Evolutionary conservation across 2,797 vertebrate species (phyloP).

Genomic region (Cyclopterus lumpus): DNA sequence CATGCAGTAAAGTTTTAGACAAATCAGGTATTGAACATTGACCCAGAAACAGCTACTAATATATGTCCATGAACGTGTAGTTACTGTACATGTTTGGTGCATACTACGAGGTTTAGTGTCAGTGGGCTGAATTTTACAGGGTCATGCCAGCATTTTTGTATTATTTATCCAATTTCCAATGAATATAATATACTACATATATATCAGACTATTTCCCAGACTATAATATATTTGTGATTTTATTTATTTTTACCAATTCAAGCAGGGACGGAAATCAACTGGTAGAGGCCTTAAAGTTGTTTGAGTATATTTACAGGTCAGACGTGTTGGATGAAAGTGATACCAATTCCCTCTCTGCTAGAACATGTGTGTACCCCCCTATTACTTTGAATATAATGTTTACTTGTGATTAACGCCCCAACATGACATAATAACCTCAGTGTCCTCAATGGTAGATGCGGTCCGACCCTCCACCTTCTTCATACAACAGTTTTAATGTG

Average conservation of each 20-base stretch:
- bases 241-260: neutral
- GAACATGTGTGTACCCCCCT: neutral
- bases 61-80: too few species aligned
- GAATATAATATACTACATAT: neutral
- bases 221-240: neutral
- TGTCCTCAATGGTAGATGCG: neutral
- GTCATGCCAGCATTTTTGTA: neutral
- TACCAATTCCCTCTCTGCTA: neutral
- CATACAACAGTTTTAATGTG: neutral
- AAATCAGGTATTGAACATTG: too few species aligned
- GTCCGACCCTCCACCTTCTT: neutral
- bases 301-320: neutral
- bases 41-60: too few species aligned
- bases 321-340: neutral
- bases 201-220: neutral
- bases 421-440: neutral
- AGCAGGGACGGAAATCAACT: neutral
- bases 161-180: neutral
- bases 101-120: neutral
- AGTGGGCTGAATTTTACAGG: neutral
- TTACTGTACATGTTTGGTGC: neutral
- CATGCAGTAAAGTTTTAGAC: too few species aligned
- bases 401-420: neutral
- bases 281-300: neutral
- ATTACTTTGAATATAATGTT: neutral